Evolutionary conservation across 2,888 invertebrate species (phyloP).

Genomic region (Poecilobothrus nobilitatus): DNA sequence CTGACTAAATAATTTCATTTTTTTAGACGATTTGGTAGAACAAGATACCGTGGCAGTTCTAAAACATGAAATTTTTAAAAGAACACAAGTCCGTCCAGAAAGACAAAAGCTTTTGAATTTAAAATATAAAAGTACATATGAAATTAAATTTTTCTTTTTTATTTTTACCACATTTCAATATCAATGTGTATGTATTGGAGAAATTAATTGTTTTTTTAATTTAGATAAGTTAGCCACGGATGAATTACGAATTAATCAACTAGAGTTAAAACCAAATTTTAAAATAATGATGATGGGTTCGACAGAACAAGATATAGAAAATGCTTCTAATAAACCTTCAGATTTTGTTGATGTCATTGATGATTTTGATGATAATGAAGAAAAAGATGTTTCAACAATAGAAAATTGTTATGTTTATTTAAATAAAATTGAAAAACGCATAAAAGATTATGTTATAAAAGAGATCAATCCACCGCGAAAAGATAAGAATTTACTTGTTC

Average conservation of each 20-base stretch:
- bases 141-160: no score
- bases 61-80: conserved; percentile 75
- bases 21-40: conserved; percentile 54
- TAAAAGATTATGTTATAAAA: conserved; percentile 73
- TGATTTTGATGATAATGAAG: conserved; percentile 85
- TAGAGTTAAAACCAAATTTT: conserved; percentile 76
- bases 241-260: conserved; percentile 60
- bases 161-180: not conserved
- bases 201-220: conserved; percentile 17
- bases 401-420: conserved; percentile 55
- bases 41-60: conserved; percentile 70
- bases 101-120: conserved; percentile 89
- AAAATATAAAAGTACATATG: conserved; percentile 70
- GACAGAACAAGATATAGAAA: conserved; percentile 81
- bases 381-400: conserved; percentile 49
- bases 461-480: conserved; percentile 72
- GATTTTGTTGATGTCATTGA: conserved; percentile 80
- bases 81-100: conserved; percentile 85
- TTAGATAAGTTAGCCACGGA: conserved; percentile 78
- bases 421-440: conserved; percentile 72
- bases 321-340: conserved; percentile 68
- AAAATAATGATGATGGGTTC: conserved; percentile 98
- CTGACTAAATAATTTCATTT: not conserved
- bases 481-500: conserved; percentile 80
- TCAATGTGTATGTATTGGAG: not conserved